phyloP scores from a whole-genome alignment of 2,797 vertebrate genomes.

The Pseudocheirus occidentalis region DNA sequence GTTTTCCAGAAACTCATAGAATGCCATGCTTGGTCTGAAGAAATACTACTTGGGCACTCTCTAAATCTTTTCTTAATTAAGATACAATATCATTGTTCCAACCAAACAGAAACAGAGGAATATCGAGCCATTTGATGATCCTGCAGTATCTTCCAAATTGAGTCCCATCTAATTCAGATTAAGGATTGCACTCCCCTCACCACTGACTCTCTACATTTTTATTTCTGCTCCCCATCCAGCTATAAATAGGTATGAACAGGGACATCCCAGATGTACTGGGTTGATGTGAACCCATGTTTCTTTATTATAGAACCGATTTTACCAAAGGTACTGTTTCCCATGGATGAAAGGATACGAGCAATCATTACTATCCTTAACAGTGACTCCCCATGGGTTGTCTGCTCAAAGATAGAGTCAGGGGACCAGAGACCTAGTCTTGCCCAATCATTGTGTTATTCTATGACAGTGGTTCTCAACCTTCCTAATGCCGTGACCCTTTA shows the following conservation, averaged over 20 bases:
- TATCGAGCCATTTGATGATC: background rate
- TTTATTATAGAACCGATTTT: background rate
- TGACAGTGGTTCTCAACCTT: no score
- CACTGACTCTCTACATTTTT: background rate
- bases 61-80: slow-evolving; percentile 7
- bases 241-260: background rate
- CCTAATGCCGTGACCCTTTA: no score
- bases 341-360: background rate
- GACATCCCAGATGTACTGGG: background rate
- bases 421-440: background rate
- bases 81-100: background rate
- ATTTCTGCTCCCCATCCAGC: background rate
- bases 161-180: background rate
- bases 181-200: background rate
- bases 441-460: background rate
- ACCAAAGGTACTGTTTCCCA: background rate
- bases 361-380: background rate
- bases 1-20: background rate
- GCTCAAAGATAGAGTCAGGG: background rate
- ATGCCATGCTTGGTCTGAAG: background rate
- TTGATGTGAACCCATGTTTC: background rate
- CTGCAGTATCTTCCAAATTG: background rate
- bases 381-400: background rate
- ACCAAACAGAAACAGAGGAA: slow-evolving; percentile 13
- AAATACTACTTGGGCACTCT: background rate